Base-by-base conservation (phyloP, 1,140 invertebrate species). In the Liolophura sinensis region DNA sequence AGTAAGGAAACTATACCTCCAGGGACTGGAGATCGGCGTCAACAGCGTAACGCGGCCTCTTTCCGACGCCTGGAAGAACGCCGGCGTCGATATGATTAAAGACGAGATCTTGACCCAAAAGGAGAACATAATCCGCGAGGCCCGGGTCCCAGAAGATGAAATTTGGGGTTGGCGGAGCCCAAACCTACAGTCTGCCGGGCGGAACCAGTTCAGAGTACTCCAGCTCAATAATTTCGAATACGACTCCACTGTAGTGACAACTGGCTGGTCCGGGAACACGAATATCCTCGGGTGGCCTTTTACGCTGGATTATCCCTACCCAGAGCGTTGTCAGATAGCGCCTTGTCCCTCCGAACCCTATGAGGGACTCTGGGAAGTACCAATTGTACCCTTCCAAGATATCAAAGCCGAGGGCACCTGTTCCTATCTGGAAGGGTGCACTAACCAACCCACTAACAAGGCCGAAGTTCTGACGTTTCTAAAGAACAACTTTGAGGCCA, bases 1-100 rank as follows among this genome's bases (percentile, higher is more conserved):
- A 22, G 92, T 97, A 0, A 94, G 97, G 81, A 95, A 98, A 85
- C 92, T 96, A 71, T 93, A 97, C 78, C 88, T 93, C 48, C 92
- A 93, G 82, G 96, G 96, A 49, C 95, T 98, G 82, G 97, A 99
- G 86, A 97, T 98, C 73, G 96, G 94, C 22, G 93, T 96, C 31
- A 95, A 98, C 83, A 98, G 96, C 12, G 97, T 99, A 79, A 97
- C 95, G 11, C 75, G 78, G 31, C 58, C 57, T 15, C 31, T 40
- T 3, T 40, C 31, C 31, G 31, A 40, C 31, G 31, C 3, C 31
- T 40, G 31, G 31, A 70, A 74, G 31, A 40, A 40, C 31, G 31
- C 31, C 31, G 31, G 9, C 31, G 31, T 40, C 31, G 9, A 40
- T 9, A 40, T 40, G 31, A 40, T 40, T 9, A 40, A 40, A 9